phyloP scores from a whole-genome alignment of 2,888 invertebrate genomes.

The Eristalis arbustorum region DNA sequence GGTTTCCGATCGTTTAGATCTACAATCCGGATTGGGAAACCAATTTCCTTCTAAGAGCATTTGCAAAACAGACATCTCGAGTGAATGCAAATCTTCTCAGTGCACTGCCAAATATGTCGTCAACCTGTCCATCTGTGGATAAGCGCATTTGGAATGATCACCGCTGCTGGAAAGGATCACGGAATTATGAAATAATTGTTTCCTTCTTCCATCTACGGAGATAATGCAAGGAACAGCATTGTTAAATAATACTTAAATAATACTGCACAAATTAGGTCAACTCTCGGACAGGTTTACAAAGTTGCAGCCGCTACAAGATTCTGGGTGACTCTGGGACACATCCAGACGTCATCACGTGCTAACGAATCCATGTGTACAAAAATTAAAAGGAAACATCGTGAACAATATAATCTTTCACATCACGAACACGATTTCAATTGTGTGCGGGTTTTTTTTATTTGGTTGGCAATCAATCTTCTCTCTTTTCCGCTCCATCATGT shows the following conservation, averaged over 20 bases:
- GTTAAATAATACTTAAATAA: background rate
- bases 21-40: background rate
- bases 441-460: background rate
- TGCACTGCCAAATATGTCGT: background rate
- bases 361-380: background rate
- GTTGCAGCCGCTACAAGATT: background rate
- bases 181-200: background rate
- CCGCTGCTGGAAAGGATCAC: background rate
- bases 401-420: background rate
- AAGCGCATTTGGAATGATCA: background rate
- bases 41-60: background rate
- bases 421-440: background rate
- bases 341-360: background rate
- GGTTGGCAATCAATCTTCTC: background rate
- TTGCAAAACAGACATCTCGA: background rate
- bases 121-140: background rate
- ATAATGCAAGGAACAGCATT: background rate
- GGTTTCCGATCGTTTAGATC: background rate
- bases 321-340: background rate
- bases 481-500: background rate
- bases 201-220: background rate
- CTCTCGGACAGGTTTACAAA: background rate
- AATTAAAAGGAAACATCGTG: background rate
- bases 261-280: background rate
- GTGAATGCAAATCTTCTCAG: background rate